Conservation (phyloP, 2,888 invertebrate genomes). For the Andrena dorsata region DNA sequence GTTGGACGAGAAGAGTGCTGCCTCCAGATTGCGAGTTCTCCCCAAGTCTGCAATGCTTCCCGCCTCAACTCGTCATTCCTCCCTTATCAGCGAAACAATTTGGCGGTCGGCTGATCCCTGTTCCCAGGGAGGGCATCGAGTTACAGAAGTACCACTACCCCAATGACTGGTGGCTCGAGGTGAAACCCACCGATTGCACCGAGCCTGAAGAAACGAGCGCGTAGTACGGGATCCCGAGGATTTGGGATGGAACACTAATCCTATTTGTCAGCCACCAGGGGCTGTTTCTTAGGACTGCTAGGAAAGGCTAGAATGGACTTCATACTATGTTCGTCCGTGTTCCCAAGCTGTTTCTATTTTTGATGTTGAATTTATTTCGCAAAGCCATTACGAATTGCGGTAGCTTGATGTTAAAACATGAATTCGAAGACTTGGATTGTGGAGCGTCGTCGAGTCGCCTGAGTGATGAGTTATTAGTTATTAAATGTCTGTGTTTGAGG, state of each 20-base stretch:
- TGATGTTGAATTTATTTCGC: background rate
- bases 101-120: constrained; percentile 85
- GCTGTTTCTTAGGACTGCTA: background rate
- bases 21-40: constrained; percentile 86
- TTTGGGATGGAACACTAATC: constrained; percentile 2
- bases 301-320: background rate
- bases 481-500: background rate
- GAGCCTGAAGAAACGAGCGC: constrained; percentile 73
- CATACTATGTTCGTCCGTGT: background rate
- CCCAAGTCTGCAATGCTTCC: constrained; percentile 86
- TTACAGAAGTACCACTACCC: constrained; percentile 87
- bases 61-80: constrained; percentile 85
- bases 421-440: background rate
- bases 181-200: constrained; percentile 84
- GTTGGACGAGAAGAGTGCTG: constrained; percentile 86
- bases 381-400: background rate
- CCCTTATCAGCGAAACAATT: constrained; percentile 85
- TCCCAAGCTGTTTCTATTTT: background rate
- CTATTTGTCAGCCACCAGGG: background rate
- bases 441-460: background rate
- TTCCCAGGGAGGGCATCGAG: constrained; percentile 87
- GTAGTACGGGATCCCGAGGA: constrained; percentile 59
- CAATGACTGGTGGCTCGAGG: constrained; percentile 87
- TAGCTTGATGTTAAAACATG: background rate
- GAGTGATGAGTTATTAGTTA: background rate